Conservation (phyloP, 1,140 invertebrate species). For the Nephila pilipes region DNA sequence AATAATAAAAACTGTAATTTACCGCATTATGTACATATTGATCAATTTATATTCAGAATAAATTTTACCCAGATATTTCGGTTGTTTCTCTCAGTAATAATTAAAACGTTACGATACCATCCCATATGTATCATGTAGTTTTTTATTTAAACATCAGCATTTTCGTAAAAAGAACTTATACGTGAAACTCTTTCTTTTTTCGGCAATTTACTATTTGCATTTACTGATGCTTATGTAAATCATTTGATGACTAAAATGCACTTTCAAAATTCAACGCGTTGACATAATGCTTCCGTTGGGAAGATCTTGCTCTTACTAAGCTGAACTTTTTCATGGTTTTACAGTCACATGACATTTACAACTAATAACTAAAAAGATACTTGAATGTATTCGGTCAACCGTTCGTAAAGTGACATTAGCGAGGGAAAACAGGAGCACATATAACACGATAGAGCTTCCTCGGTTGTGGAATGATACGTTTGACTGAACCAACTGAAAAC, state of each 20-base stretch:
- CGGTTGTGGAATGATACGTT: conserved; percentile 7
- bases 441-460: conserved; percentile 19
- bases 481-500: conserved; percentile 9
- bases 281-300: background rate
- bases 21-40: too few relatives aligned
- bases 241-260: background rate
- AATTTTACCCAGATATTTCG: too few relatives aligned
- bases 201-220: background rate
- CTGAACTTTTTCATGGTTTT: background rate
- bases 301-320: background rate
- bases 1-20: too few relatives aligned
- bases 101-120: too few relatives aligned
- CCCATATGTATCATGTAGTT: too few relatives aligned
- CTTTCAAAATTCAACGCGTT: background rate
- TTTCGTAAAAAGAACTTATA: background rate
- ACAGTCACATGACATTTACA: background rate
- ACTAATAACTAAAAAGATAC: conserved; percentile 47
- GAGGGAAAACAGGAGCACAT: conserved; percentile 15
- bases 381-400: conserved; percentile 38
- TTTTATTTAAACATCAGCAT: too few relatives aligned
- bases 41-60: too few relatives aligned
- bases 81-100: too few relatives aligned
- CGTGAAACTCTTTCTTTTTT: background rate
- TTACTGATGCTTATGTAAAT: background rate
- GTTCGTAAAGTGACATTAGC: conserved; percentile 40